Evolutionary conservation across 2,888 invertebrate genomes (phyloP).

Genomic region (Craniophora ligustri): DNA sequence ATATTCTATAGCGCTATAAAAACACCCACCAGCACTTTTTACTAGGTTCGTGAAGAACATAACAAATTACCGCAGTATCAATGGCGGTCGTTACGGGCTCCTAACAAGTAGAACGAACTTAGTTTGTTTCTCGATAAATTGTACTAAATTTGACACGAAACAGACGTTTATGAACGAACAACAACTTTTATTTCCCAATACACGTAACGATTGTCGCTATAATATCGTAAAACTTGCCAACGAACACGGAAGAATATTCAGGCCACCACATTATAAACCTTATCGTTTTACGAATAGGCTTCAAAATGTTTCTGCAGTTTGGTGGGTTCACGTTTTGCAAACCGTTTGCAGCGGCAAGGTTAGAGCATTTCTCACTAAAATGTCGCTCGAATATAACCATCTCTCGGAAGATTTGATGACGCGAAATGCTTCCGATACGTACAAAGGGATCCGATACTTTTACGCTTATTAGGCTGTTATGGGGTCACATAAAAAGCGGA

Average conservation of each 20-base stretch:
- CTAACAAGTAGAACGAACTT: slow-evolving; percentile 32
- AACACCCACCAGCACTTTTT: neutral
- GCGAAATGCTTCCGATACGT: slow-evolving; percentile 34
- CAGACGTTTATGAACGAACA: slow-evolving; percentile 57
- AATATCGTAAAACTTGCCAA: slow-evolving; percentile 52
- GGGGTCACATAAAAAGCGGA: slow-evolving; percentile 16
- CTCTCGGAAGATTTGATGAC: slow-evolving; percentile 45
- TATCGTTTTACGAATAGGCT: slow-evolving; percentile 2
- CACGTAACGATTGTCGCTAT: slow-evolving; percentile 56
- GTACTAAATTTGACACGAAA: slow-evolving; percentile 56
- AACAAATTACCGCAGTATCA: slow-evolving; percentile 22
- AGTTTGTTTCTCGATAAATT: slow-evolving; percentile 51
- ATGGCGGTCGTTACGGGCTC: slow-evolving; percentile 23
- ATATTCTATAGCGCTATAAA: neutral
- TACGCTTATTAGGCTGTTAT: slow-evolving; percentile 25
- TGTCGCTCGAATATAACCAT: slow-evolving; percentile 44
- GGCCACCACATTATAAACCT: slow-evolving; percentile 13
- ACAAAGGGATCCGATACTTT: slow-evolving; percentile 20
- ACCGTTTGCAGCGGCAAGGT: slow-evolving; percentile 42
- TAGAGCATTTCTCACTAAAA: slow-evolving; percentile 52
- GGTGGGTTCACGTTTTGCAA: slow-evolving; percentile 19
- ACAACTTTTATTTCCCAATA: slow-evolving; percentile 59
- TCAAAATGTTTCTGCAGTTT: slow-evolving; percentile 2
- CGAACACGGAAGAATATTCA: slow-evolving; percentile 20
- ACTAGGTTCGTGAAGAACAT: neutral